phyloP scores from a whole-genome alignment of 35 echinoderm and acorn worm genomes.

The Amphiura filiformis region DNA sequence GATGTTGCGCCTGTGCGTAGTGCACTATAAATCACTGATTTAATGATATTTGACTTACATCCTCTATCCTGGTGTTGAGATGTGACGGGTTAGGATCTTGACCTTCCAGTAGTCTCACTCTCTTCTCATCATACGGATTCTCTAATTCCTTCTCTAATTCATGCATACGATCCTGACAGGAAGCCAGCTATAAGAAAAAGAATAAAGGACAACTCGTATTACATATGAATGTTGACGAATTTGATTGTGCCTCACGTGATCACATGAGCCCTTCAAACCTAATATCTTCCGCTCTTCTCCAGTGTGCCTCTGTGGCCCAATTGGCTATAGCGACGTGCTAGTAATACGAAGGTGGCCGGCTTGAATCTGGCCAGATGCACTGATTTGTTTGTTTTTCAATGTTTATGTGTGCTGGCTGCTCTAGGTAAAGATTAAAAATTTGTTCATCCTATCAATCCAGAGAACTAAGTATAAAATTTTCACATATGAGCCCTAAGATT shows the following conservation, averaged over 20 bases:
- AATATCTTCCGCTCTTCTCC: no score
- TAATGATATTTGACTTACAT: constrained; percentile 68
- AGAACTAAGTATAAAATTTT: no score
- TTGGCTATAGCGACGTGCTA: not conserved
- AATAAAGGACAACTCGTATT: constrained; percentile 7
- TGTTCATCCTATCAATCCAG: no score
- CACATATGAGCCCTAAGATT: no score
- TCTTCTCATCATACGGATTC: constrained; percentile 88
- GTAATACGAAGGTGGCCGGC: no score
- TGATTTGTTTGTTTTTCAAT: no score
- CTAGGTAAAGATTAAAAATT: no score
- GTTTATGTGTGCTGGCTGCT: no score
- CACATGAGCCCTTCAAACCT: not conserved
- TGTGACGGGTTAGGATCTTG: constrained; percentile 72
- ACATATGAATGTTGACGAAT: not conserved
- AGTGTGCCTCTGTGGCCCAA: no score
- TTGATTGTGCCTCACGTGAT: not conserved
- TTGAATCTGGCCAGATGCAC: no score
- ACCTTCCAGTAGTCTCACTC: constrained; percentile 88
- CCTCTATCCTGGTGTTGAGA: constrained; percentile 92
- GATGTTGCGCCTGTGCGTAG: no score
- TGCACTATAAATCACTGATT: no score
- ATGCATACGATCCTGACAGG: constrained; percentile 94
- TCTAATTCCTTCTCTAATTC: constrained; percentile 96
- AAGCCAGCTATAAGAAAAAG: constrained; percentile 54